Base-by-base conservation (phyloP, 2,888 invertebrate genomes). In the Salticus scenicus region DNA sequence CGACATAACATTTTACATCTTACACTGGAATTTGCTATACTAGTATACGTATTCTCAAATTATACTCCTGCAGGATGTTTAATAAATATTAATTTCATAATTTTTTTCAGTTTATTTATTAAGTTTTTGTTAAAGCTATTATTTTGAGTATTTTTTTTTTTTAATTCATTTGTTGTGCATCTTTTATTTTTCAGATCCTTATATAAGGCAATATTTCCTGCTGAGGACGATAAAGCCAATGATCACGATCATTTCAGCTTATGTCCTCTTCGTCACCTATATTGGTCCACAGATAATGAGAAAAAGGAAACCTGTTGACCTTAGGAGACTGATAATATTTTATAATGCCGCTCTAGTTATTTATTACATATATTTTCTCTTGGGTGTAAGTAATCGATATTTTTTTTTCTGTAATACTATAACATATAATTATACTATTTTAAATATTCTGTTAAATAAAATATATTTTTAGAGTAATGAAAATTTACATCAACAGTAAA, bases 261-360 rank as follows among this genome's bases (percentile, higher is more conserved):
- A 89, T 57, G 88, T 89, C 12, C 79, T 74, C 17, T 85, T 88
- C 37, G 89, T 89, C 10, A 88, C 88, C 77, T 41, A 94, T 78
- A 91, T 96, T 89, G 97, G 97, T 87, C 98, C 97, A 74, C 93
- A 94, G 90, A 91, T 96, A 81, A 98, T 98, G 98, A 95, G 95
- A 89, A 95, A 97, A 91, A 93, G 96, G 88, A 96, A 97, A 92
- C 96, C 98, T 67, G 94, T 96, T 92, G 94, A 96, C 90, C 93
- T 98, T 88, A 94, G 96, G 89, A 93, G 93, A 89, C 91, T 95
- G 80, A 94, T 98, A 90, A 94, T 98, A 89, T 92, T 95, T 88
- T 98, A 98, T 92, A 98, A 98, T 92, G 93, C 97, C 89, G 93
- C 95, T 90, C 97, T 98, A 93, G 97, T 97, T 33, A 90, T 96